Base-by-base conservation (phyloP, 2,888 invertebrate species). In the Hirtodrosophila cameraria region DNA sequence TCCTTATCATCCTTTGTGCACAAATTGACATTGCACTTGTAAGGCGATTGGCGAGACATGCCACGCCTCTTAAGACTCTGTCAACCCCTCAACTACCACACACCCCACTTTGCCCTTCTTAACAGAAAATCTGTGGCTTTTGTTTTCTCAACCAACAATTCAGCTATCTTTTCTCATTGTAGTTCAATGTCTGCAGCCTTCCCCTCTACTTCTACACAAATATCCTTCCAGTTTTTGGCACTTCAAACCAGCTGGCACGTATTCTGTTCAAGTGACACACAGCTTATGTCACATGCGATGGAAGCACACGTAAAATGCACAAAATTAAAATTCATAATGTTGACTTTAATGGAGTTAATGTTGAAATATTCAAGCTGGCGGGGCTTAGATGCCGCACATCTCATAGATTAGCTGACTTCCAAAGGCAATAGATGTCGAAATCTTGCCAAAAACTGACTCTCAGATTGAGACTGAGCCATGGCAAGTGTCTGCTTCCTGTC, bases 1-100 rank as follows among this genome's bases (percentile, higher is more conserved):
- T 83, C 80, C 81, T 74, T 83, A 83, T 79, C 83, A 86, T 83
- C 86, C 83, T 71, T 74, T 83, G 83, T 85, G 80, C 83, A 74
- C 81, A 86, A 81, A 81, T 81, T 81, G 81, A 83, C 81, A 79
- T 76, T 85, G 83, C 86, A 81, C 86, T 81, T 81, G 80, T 86
- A 81, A 86, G 80, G 57, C 70, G 80, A 85, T 82, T 82, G 85
- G 60, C 63, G 70, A 73, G 75, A 70, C 77, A 27, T 64, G 62
- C 49, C 41, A 35, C 13, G 31, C 23, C 54, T 48, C 33, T 79
- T 55, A 43, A 69, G 50, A 63, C n/a, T n/a, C n/a, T n/a, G n/a
- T n/a, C n/a, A n/a, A n/a, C n/a, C n/a, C n/a, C n/a, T n/a, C n/a
- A n/a, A n/a, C n/a, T n/a, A n/a, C 36, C 45, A 31, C 11, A 23